Evolutionary conservation across 1,140 invertebrate genomes (phyloP), one percentile per base, ranked within the genome.

Genomic region (Cotesia chilonis): DNA sequence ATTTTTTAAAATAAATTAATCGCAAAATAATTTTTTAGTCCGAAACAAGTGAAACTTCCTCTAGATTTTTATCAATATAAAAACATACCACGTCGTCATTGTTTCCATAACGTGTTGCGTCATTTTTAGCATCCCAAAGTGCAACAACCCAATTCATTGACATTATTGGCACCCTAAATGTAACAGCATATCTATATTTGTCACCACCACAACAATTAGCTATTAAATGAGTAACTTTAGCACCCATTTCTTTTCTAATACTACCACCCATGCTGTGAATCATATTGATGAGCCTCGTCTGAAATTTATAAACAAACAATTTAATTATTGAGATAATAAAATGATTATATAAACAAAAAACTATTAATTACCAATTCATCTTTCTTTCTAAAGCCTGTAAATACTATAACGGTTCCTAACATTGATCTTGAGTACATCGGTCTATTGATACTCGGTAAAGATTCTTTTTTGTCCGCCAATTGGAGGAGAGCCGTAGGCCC

Each of bases 201-300:
- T 95, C 92, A 72, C 96, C 96, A 55, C 92, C 91, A 79, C 92
- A 93, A 80, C 90, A 90, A 79, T 94, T 94, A 64, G 96, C 95
- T 76, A 99, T 94, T 54, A 99, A 89, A 89, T 98, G 96, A 61
- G 96, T 98, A 70, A 96, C 92, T 82, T 94, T 95, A 17, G 90
- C 89, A 70, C 91, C 92, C 88, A 96, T 92, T 77, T 97, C 95
- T 86, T 94, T 95, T 63, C 95, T 90, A 77, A 98, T 94, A 79
- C 94, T 96, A 14, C 96, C 96, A 74, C 95, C 96, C 96, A 98
- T 98, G 82, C 93, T 92, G 88, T 98, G 96, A 75, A 98, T 93
- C 81, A 95, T 89, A 78, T 92, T 92, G 74, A 96, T 92, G 79
- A 97, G 88, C 81, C 91, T 91, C 73, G 91, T 92, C 95, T 96